These are phyloP conservation scores for Mizuhopecten yessoensis DNA, from an alignment of 1,140 invertebrate genomes.

Conservation along the genomic window DNA sequence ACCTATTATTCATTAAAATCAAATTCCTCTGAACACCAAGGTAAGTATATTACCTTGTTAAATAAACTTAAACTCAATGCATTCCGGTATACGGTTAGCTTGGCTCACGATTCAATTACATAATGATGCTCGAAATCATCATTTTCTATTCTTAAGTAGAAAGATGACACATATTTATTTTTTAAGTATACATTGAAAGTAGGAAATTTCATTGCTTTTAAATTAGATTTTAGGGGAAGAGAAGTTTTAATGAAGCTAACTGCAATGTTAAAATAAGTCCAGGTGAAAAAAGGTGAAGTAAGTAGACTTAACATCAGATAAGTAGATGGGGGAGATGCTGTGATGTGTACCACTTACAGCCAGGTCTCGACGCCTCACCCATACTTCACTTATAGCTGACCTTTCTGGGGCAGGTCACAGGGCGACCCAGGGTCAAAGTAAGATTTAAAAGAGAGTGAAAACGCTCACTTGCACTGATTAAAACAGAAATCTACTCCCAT, in stretches of 20 bases:
- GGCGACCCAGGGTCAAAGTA: neutral
- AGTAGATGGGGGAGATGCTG: neutral
- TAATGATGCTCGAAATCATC: too few relatives aligned
- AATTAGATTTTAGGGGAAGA: neutral
- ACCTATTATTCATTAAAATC: constrained; percentile 9
- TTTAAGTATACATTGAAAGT: too few relatives aligned
- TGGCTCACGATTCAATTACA: too few relatives aligned
- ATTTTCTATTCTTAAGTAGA: too few relatives aligned
- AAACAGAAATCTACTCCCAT: neutral
- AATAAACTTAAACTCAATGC: too few relatives aligned
- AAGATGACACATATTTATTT: too few relatives aligned
- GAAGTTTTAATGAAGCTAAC: neutral
- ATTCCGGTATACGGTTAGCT: too few relatives aligned
- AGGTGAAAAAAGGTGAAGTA: neutral
- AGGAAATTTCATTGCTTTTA: neutral
- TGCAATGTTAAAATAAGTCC: neutral
- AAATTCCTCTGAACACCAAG: neutral
- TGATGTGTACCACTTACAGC: neutral
- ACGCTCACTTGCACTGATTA: neutral
- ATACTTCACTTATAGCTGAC: neutral
- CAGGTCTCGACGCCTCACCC: neutral
- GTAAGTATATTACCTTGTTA: too few relatives aligned
- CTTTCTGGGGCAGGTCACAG: neutral
- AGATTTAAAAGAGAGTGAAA: neutral
- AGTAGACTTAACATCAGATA: neutral